A percentile compares a stretch with the other conserved stretches of the same genome.
Conservation (phyloP, 1,140 invertebrate species). For the Cryptotermes secundus region DNA sequence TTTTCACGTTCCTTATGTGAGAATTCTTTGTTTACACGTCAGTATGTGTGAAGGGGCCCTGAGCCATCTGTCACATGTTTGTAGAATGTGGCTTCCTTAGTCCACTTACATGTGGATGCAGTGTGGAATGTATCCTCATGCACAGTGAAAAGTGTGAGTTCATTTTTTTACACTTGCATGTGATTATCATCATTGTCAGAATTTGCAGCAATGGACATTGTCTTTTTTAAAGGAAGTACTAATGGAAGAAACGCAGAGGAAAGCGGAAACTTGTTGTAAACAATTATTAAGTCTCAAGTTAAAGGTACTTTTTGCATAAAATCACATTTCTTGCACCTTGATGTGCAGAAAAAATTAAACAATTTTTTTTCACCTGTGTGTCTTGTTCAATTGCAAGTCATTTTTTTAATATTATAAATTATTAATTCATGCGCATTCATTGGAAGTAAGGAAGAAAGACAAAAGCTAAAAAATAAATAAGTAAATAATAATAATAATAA, state of each 20-base stretch:
- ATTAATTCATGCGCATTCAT: conserved; percentile 7
- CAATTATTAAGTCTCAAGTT: not conserved
- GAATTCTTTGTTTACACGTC: not conserved
- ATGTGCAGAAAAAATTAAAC: not conserved
- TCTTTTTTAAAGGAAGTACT: not conserved
- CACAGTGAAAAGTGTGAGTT: not conserved
- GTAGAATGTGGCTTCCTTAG: not conserved
- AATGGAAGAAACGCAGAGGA: not conserved
- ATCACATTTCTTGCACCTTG: conserved; percentile 8
- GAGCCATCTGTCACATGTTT: not conserved
- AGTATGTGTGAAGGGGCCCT: not conserved
- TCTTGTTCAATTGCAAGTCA: conserved; percentile 6
- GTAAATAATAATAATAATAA: too few species aligned
- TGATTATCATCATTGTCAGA: conserved; percentile 2
- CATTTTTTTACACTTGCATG: not conserved
- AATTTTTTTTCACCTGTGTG: conserved; percentile 12
- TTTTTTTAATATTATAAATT: conserved; percentile 6
- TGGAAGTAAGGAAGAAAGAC: not conserved
- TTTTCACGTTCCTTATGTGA: not conserved
- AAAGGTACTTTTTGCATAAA: conserved; percentile 5
- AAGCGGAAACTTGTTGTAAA: not conserved
- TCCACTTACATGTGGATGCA: not conserved
- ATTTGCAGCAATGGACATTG: not conserved
- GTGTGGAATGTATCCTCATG: not conserved
- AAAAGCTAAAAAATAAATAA: not conserved